Percentiles rank a stretch among this genome's conserved stretches.
phyloP scores from a whole-genome alignment of 2,113 vertebrate genomes.

The Oenanthe oenanthe region DNA sequence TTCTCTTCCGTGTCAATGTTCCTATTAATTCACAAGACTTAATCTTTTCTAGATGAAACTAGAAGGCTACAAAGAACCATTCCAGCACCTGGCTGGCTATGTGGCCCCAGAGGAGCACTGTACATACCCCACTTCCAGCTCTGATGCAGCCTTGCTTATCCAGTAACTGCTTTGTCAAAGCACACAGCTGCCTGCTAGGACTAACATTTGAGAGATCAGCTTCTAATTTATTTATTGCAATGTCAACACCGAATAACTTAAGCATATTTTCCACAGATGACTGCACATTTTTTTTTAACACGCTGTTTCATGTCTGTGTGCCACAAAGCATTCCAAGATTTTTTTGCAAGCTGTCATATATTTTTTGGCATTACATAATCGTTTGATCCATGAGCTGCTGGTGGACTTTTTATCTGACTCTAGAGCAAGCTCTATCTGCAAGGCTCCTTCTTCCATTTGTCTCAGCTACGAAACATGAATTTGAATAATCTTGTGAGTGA shows the following conservation, averaged over 20 bases:
- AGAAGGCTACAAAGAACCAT: not conserved
- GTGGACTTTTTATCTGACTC: not conserved
- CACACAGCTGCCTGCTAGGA: conserved; percentile 35
- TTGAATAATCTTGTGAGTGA: not conserved
- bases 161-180: conserved; percentile 9
- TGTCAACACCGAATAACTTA: conserved; percentile 58
- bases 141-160: not conserved
- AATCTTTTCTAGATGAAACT: not conserved
- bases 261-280: conserved; percentile 59
- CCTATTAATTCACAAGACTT: not conserved
- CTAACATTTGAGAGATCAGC: conserved; percentile 45
- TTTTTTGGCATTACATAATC: conserved; percentile 50
- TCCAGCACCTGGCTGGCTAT: not conserved
- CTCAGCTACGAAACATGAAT: not conserved
- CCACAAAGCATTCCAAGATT: conserved; percentile 34
- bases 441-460: not conserved
- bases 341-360: conserved; percentile 53
- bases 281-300: conserved; percentile 58
- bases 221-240: conserved; percentile 50
- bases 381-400: not conserved
- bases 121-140: not conserved
- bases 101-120: not conserved
- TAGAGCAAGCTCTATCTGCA: not conserved
- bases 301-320: not conserved
- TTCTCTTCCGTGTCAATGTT: not conserved